These are phyloP conservation scores for Columbina picui DNA, from an alignment of 2,113 vertebrate genomes.

Conservation along the genomic window DNA sequence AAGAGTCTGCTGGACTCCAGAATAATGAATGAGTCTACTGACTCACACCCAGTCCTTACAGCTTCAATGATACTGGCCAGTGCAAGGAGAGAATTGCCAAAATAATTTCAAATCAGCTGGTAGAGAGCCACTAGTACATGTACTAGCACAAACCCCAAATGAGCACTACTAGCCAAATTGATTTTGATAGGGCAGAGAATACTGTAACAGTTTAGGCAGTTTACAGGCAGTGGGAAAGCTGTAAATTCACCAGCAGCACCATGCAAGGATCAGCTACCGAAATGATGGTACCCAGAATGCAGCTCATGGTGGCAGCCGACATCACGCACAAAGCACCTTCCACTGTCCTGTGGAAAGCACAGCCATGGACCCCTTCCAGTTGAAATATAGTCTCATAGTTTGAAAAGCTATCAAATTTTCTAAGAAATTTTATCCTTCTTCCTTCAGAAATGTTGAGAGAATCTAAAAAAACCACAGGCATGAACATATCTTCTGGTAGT, in stretches of 20 bases:
- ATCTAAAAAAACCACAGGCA: not conserved
- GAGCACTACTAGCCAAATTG: not conserved
- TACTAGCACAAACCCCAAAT: not conserved
- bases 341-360: not conserved
- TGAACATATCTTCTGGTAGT: not conserved
- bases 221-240: not conserved
- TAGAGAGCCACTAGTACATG: not conserved
- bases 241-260: not conserved
- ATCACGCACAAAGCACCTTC: not conserved
- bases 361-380: not conserved
- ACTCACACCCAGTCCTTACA: not conserved
- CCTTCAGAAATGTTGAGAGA: not conserved
- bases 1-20: not conserved
- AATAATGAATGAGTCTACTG: not conserved
- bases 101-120: not conserved
- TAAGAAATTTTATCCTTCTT: not conserved
- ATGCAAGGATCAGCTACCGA: not conserved
- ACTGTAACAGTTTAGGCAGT: not conserved
- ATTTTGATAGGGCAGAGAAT: not conserved
- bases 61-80: not conserved
- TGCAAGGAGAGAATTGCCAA: not conserved
- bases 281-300: rapidly evolving
- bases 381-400: not conserved
- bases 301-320: not conserved
- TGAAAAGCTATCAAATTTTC: not conserved